These are phyloP conservation scores for Sarcophaga rosellei DNA, from an alignment of 2,888 invertebrate species.

Conservation along the genomic window DNA sequence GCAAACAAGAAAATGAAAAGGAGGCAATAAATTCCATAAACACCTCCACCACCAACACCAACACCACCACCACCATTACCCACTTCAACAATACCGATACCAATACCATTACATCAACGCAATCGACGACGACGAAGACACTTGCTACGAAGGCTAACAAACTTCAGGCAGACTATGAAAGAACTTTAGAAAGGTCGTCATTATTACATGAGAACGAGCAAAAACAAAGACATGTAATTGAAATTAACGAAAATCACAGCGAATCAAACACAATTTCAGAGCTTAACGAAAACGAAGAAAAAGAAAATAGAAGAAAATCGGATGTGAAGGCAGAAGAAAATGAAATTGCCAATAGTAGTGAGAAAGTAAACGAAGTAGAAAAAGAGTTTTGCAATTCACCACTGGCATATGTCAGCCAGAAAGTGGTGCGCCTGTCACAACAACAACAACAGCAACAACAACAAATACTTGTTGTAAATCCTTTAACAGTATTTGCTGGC, in stretches of 20 bases:
- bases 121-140: constrained; percentile 24
- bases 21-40: constrained; percentile 14
- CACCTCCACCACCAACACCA: constrained; percentile 12
- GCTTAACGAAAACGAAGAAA: constrained; percentile 19
- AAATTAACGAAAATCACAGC: constrained; percentile 45
- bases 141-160: constrained; percentile 63
- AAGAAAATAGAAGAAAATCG: constrained; percentile 1
- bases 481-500: constrained; percentile 4
- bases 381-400: constrained; percentile 63
- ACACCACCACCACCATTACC: constrained; percentile 19
- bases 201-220: constrained; percentile 43
- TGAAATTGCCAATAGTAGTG: constrained; percentile 23
- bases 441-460: constrained; percentile 47
- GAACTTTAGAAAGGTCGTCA: constrained; percentile 67
- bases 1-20: constrained; percentile 1
- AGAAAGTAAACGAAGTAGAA: constrained; percentile 53
- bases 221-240: constrained; percentile 29
- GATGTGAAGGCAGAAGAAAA: constrained; percentile 10
- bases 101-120: constrained; percentile 35
- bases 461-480: constrained; percentile 20
- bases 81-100: background rate
- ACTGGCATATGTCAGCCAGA: constrained; percentile 69
- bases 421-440: constrained; percentile 70
- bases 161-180: constrained; percentile 67
- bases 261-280: constrained; percentile 23